phyloP scores from a whole-genome alignment of 2,888 invertebrate genomes.

The Scaptomyza parva region DNA sequence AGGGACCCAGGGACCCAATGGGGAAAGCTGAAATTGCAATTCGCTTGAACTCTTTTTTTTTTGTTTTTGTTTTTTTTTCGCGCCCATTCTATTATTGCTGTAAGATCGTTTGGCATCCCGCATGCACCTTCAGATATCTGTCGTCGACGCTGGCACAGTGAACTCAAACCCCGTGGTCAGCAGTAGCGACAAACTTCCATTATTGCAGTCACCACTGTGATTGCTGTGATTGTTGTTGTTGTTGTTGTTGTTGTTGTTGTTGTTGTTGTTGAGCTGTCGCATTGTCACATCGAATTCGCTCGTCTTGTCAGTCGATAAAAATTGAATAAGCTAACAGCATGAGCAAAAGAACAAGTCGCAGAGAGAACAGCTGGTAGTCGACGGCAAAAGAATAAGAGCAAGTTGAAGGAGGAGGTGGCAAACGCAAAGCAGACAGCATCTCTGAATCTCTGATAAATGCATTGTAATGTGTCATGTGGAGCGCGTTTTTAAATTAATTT shows the following conservation, averaged over 20 bases:
- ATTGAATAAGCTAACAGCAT: constrained; percentile 63
- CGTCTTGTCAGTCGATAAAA: constrained; percentile 68
- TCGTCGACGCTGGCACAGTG: constrained; percentile 11
- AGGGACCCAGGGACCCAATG: constrained; percentile 15
- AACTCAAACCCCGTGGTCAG: constrained; percentile 14
- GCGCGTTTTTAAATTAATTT: constrained; percentile 63
- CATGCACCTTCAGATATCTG: constrained; percentile 46
- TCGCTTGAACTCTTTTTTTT: constrained; percentile 16
- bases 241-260: constrained; percentile 20
- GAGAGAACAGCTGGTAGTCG: constrained; percentile 17
- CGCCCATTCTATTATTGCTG: constrained; percentile 6
- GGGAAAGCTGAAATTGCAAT: constrained; percentile 18
- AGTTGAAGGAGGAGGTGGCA: not conserved
- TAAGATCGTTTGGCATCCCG: constrained; percentile 34
- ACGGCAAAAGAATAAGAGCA: not conserved
- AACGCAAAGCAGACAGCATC: constrained; percentile 23
- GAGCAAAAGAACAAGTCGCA: constrained; percentile 11
- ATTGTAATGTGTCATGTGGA: constrained; percentile 50
- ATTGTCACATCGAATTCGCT: constrained; percentile 63
- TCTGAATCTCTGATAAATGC: constrained; percentile 59
- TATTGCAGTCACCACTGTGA: constrained; percentile 27
- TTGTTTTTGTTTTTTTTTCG: too few species aligned
- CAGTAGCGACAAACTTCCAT: constrained; percentile 27
- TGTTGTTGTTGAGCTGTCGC: constrained; percentile 46
- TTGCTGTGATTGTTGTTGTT: constrained; percentile 17